A percentile compares a stretch with the other conserved stretches of the same genome.
Conservation (phyloP, 2,888 invertebrate species). For the Helleia helle region DNA sequence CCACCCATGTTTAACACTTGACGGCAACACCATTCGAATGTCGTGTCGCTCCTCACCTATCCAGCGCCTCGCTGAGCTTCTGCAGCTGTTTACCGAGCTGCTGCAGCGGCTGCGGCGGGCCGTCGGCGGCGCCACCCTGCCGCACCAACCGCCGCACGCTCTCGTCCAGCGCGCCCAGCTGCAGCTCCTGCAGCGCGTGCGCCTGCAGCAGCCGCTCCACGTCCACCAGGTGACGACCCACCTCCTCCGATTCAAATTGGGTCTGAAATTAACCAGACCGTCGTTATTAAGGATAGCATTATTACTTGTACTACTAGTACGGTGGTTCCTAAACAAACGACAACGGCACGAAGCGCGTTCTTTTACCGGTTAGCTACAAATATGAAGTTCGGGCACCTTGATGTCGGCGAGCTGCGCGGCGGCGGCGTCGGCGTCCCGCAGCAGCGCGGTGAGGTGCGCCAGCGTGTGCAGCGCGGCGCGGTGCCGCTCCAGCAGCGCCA, state of each 20-base stretch:
- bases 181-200: conserved; percentile 92
- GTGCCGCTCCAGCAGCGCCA: conserved; percentile 89
- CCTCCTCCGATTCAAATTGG: conserved; percentile 86
- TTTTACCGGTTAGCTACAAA: too few species aligned
- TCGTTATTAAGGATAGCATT: neutral
- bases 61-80: conserved; percentile 85
- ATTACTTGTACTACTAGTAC: too few species aligned
- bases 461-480: conserved; percentile 81
- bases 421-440: conserved; percentile 94
- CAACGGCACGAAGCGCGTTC: too few species aligned
- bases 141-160: conserved; percentile 85
- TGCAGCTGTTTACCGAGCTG: conserved; percentile 83
- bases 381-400: too few species aligned
- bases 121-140: conserved; percentile 38
- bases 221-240: conserved; percentile 93
- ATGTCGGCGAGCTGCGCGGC: conserved; percentile 87
- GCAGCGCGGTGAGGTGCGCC: conserved; percentile 88
- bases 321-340: too few species aligned
- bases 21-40: too few species aligned
- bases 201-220: conserved; percentile 96
- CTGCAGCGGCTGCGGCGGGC: conserved; percentile 80
- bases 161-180: conserved; percentile 91
- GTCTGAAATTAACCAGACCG: conserved; percentile 47
- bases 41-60: conserved; percentile 77
- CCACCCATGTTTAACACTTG: too few species aligned